These are phyloP conservation scores for Apis mellifera DNA, from an alignment of 1,140 invertebrate genomes.

Conservation along the genomic window DNA sequence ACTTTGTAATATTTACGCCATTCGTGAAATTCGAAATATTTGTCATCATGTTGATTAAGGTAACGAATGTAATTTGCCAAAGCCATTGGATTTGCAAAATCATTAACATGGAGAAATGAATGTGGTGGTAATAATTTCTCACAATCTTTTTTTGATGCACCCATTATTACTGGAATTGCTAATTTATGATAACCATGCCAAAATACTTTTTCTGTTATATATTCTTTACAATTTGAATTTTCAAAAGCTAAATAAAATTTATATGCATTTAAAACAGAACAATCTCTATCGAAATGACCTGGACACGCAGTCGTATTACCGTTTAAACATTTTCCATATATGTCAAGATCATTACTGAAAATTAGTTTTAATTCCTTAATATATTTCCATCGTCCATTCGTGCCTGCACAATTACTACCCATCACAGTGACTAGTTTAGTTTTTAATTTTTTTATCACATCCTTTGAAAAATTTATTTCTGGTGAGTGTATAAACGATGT, in stretches of 20 bases:
- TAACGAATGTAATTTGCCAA: slow-evolving; percentile 85
- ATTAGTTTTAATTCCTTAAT: slow-evolving; percentile 82
- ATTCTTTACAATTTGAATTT: slow-evolving; percentile 87
- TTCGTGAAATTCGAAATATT: slow-evolving; percentile 85
- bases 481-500: slow-evolving; percentile 35
- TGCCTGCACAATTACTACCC: slow-evolving; percentile 84
- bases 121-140: slow-evolving; percentile 83
- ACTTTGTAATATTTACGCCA: slow-evolving; percentile 87
- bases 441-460: slow-evolving; percentile 19
- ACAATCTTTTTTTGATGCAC: slow-evolving; percentile 81
- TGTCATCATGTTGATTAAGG: slow-evolving; percentile 82
- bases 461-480: slow-evolving; percentile 57
- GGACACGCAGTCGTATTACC: slow-evolving; percentile 80
- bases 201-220: slow-evolving; percentile 88
- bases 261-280: slow-evolving; percentile 82
- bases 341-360: slow-evolving; percentile 64
- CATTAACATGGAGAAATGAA: slow-evolving; percentile 88
- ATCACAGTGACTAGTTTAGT: slow-evolving; percentile 83
- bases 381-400: slow-evolving; percentile 83
- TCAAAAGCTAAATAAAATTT: slow-evolving; percentile 90
- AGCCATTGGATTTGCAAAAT: slow-evolving; percentile 84
- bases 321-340: slow-evolving; percentile 70
- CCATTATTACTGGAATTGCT: slow-evolving; percentile 88
- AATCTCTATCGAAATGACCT: slow-evolving; percentile 84
- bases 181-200: slow-evolving; percentile 84